Evolutionary conservation across 2,113 vertebrate species (phyloP).

Genomic region (Brienomyrus brachyistius): DNA sequence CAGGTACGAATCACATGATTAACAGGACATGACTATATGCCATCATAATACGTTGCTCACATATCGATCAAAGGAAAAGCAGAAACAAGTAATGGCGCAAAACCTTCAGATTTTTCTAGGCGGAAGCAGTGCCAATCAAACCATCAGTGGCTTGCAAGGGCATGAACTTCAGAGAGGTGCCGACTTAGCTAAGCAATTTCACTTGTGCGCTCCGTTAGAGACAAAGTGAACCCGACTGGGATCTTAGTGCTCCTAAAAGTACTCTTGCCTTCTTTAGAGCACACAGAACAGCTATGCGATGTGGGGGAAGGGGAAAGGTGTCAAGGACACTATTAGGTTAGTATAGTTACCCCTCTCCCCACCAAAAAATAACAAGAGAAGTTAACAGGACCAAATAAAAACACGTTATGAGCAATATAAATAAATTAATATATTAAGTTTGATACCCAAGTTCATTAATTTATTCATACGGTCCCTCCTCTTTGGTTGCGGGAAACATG

Average conservation of each 20-base stretch:
- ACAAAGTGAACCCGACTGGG: background rate
- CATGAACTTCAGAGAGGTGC: background rate
- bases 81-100: background rate
- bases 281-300: background rate
- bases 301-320: background rate
- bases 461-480: background rate
- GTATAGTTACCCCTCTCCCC: background rate
- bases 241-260: background rate
- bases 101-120: background rate
- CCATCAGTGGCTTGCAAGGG: background rate
- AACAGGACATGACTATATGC: background rate
- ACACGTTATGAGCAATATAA: background rate
- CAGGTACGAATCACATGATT: background rate
- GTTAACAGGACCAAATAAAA: background rate
- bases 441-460: background rate
- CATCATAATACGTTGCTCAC: background rate
- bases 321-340: background rate
- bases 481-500: background rate
- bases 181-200: background rate
- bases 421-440: background rate
- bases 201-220: background rate
- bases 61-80: background rate
- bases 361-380: background rate
- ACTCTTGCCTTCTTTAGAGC: background rate
- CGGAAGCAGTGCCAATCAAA: background rate